Conservation (phyloP, 2,888 invertebrate genomes). For the Eupithecia abbreviata region DNA sequence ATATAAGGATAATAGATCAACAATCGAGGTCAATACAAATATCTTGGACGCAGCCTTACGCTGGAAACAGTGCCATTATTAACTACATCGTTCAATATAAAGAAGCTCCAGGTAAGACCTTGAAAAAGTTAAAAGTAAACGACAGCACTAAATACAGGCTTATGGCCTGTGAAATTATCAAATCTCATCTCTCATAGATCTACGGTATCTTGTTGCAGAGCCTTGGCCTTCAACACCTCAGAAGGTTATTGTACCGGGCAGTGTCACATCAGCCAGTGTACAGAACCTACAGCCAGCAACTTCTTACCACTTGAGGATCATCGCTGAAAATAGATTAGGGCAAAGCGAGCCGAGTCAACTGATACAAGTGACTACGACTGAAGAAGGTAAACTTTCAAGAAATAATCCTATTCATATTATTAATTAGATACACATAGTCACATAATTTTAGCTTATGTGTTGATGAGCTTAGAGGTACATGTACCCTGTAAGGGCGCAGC, state of each 20-base stretch:
- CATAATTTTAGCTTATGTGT: no score
- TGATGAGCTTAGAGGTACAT: no score
- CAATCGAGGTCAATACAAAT: slow-evolving; percentile 92
- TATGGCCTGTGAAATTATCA: slow-evolving; percentile 14
- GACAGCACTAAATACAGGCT: slow-evolving; percentile 20
- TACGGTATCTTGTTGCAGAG: slow-evolving; percentile 77
- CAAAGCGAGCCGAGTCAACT: slow-evolving; percentile 94
- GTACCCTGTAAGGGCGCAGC: no score
- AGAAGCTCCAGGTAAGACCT: slow-evolving; percentile 87
- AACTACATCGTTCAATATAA: slow-evolving; percentile 96
- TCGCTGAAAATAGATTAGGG: slow-evolving; percentile 95
- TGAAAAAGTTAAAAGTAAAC: slow-evolving; percentile 1
- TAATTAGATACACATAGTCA: no score
- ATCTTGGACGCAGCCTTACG: slow-evolving; percentile 95
- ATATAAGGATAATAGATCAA: slow-evolving; percentile 92
- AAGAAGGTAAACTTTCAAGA: slow-evolving; percentile 85
- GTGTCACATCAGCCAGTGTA: slow-evolving; percentile 91
- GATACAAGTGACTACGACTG: slow-evolving; percentile 92
- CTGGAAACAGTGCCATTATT: slow-evolving; percentile 94
- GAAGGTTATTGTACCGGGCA: slow-evolving; percentile 91
- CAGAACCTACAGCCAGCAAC: slow-evolving; percentile 93
- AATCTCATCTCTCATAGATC: slow-evolving; percentile 18
- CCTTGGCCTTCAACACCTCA: slow-evolving; percentile 92
- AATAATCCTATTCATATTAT: background rate
- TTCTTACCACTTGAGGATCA: slow-evolving; percentile 93